phyloP scores from a whole-genome alignment of 2,888 invertebrate genomes.

The Lampropteryx suffumata region DNA sequence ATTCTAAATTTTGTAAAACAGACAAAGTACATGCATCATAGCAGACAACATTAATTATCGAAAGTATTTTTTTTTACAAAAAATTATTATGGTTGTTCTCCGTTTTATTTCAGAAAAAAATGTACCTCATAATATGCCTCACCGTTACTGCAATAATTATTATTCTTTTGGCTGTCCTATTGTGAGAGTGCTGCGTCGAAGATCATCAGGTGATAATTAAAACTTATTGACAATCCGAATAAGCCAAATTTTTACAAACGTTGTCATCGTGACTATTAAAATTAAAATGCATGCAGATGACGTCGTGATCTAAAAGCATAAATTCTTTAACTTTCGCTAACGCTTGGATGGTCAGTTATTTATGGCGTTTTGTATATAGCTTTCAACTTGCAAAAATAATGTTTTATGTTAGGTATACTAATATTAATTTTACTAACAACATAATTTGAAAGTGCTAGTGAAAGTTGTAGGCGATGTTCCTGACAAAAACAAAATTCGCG shows the following conservation, averaged over 20 bases:
- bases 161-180: conserved; percentile 17
- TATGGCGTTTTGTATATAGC: conserved; percentile 1
- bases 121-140: conserved; percentile 92
- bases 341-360: conserved; percentile 7
- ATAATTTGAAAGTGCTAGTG: too few relatives aligned
- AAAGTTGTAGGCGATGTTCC: too few relatives aligned
- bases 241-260: not conserved
- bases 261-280: not conserved
- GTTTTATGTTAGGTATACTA: not conserved
- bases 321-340: too few relatives aligned
- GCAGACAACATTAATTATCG: not conserved
- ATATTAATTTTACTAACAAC: not conserved
- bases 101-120: conserved; percentile 92
- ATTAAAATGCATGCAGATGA: not conserved
- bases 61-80: too few relatives aligned
- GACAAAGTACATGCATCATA: not conserved
- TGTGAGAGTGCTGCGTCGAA: conserved; percentile 12
- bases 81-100: conserved; percentile 25
- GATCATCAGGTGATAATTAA: conserved; percentile 17
- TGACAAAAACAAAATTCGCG: too few relatives aligned
- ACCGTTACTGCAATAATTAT: conserved; percentile 20
- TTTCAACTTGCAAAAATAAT: conserved; percentile 8
- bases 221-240: not conserved
- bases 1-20: too few relatives aligned
- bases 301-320: too few relatives aligned